These are phyloP conservation scores for Agapostemon virescens DNA, from an alignment of 2,888 invertebrate species.

Conservation along the genomic window DNA sequence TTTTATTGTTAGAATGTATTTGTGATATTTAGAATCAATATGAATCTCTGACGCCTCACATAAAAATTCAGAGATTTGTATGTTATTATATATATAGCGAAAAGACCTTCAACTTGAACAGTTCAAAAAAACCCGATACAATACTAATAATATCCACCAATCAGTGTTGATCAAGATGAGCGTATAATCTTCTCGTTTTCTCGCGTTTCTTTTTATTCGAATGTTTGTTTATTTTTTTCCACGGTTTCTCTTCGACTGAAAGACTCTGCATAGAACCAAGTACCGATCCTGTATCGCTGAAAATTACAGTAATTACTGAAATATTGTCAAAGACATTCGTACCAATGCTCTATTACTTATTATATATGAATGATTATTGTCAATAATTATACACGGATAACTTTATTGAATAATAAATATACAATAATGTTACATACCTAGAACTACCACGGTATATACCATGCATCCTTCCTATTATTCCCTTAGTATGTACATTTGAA, in stretches of 20 bases:
- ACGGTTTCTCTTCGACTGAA: constrained; percentile 83
- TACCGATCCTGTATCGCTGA: constrained; percentile 62
- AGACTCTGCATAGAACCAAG: constrained; percentile 66
- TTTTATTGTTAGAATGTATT: constrained; percentile 54
- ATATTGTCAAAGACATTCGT: constrained; percentile 27
- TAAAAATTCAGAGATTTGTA: constrained; percentile 51
- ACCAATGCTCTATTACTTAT: constrained; percentile 46
- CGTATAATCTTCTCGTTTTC: constrained; percentile 92
- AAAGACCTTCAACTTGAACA: constrained; percentile 45
- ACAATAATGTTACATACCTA: constrained; percentile 61
- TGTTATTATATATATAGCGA: constrained; percentile 55
- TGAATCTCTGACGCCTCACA: constrained; percentile 32
- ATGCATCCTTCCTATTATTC: constrained; percentile 58
- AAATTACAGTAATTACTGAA: constrained; percentile 38
- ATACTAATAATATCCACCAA: constrained; percentile 13
- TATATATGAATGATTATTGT: constrained; percentile 53
- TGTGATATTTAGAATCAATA: constrained; percentile 39
- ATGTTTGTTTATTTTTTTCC: constrained; percentile 92
- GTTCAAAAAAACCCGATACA: constrained; percentile 22
- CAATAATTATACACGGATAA: constrained; percentile 53
- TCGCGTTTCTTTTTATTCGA: constrained; percentile 94
- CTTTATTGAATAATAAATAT: constrained; percentile 58
- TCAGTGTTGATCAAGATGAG: constrained; percentile 91
- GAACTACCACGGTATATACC: constrained; percentile 53
- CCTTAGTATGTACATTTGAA: constrained; percentile 63